phyloP scores from a whole-genome alignment of 2,888 invertebrate species.

The Galerucella calmariensis region DNA sequence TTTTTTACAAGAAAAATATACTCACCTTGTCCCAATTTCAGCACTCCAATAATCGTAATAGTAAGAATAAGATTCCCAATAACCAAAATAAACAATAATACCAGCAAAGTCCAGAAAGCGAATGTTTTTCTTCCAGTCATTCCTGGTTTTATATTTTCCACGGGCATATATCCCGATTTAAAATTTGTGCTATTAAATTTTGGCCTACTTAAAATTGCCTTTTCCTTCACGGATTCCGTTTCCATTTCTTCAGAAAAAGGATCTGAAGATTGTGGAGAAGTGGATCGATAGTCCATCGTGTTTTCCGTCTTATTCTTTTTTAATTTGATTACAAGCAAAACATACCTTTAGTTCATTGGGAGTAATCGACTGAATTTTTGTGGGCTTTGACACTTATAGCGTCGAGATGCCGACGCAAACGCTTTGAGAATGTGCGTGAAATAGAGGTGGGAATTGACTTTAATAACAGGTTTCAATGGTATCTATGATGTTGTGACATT shows the following conservation, averaged over 20 bases:
- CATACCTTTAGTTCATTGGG: not conserved
- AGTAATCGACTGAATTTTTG: slow-evolving; percentile 13
- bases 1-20: not conserved
- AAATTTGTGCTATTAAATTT: slow-evolving; percentile 56
- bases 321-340: slow-evolving; percentile 5
- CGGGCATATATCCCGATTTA: slow-evolving; percentile 60
- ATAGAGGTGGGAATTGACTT: slow-evolving; percentile 18
- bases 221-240: slow-evolving; percentile 57
- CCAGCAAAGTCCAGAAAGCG: slow-evolving; percentile 83
- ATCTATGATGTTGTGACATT: no score
- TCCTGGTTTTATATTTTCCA: slow-evolving; percentile 60
- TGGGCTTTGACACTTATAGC: slow-evolving; percentile 29
- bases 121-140: slow-evolving; percentile 72
- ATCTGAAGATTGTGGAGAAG: slow-evolving; percentile 60
- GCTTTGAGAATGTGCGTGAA: slow-evolving; percentile 1
- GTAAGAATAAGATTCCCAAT: slow-evolving; percentile 84
- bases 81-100: slow-evolving; percentile 76
- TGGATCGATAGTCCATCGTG: slow-evolving; percentile 51
- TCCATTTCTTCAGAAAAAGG: slow-evolving; percentile 61
- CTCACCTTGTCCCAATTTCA: slow-evolving; percentile 79
- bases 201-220: slow-evolving; percentile 56
- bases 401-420: slow-evolving; percentile 42
- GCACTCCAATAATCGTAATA: slow-evolving; percentile 81
- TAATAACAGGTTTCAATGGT: not conserved
- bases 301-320: slow-evolving; percentile 12